A percentile compares a stretch with the other conserved stretches of the same genome.
These are phyloP conservation scores for Hirtodrosophila duncani DNA, from an alignment of 2,888 invertebrate genomes.

Conservation along the genomic window DNA sequence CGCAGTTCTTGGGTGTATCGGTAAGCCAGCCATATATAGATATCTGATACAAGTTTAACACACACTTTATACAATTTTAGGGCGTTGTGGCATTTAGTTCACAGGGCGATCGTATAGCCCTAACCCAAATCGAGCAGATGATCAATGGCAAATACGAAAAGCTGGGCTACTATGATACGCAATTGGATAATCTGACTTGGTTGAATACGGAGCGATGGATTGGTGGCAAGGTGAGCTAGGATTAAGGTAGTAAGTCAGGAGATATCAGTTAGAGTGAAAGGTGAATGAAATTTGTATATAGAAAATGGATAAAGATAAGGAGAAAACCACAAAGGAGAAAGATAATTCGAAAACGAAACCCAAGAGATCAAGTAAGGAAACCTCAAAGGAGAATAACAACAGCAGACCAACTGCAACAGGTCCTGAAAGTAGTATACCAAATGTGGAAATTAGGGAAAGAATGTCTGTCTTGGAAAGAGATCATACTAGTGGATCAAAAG, in stretches of 20 bases:
- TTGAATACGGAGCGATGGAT: slow-evolving; percentile 93
- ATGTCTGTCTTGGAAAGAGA: too few species aligned
- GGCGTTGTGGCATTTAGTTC: slow-evolving; percentile 98
- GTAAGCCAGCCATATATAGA: slow-evolving; percentile 82
- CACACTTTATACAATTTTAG: slow-evolving; percentile 79
- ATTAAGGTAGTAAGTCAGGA: slow-evolving; percentile 2
- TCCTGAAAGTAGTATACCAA: too few species aligned
- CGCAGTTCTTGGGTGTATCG: slow-evolving; percentile 97
- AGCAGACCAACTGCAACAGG: too few species aligned
- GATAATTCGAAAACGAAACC: too few species aligned
- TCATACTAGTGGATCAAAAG: too few species aligned
- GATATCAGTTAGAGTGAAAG: background rate
- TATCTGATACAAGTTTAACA: background rate
- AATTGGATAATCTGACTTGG: slow-evolving; percentile 97
- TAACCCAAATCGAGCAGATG: slow-evolving; percentile 98
- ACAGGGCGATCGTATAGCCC: slow-evolving; percentile 97
- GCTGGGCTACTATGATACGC: slow-evolving; percentile 97
- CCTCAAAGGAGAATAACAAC: too few species aligned
- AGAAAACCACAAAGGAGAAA: too few species aligned
- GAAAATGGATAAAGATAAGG: slow-evolving; percentile 20
- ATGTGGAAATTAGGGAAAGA: too few species aligned
- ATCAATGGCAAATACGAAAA: slow-evolving; percentile 95
- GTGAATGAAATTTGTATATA: too few species aligned
- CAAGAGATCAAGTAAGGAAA: too few species aligned
- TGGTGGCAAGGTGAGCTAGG: slow-evolving; percentile 82